These are phyloP conservation scores for Pygmarrhopalites habei DNA, from an alignment of 1,140 invertebrate genomes.

Conservation along the genomic window DNA sequence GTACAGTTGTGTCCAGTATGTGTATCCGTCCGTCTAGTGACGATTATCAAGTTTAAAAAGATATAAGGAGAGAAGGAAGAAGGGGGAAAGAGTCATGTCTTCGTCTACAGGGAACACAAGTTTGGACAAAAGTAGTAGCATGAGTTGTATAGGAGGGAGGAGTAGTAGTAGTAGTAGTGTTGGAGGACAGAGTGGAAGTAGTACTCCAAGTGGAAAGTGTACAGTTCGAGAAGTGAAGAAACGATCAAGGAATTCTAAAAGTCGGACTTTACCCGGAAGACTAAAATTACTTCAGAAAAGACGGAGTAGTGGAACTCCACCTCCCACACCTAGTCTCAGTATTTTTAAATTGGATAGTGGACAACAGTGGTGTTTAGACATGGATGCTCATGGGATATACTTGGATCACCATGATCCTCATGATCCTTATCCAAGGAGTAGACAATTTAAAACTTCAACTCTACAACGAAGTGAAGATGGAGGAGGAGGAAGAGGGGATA, in stretches of 20 bases:
- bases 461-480: no score
- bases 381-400: slow-evolving; percentile 34
- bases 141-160: slow-evolving; percentile 1
- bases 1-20: no score
- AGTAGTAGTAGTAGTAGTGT: background rate
- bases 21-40: no score
- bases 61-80: no score
- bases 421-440: no score
- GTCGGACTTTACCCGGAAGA: slow-evolving; percentile 35
- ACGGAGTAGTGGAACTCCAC: slow-evolving; percentile 21
- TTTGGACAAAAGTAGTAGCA: background rate
- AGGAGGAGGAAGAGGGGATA: slow-evolving; percentile 8
- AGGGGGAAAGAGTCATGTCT: slow-evolving; percentile 5
- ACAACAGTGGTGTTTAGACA: slow-evolving; percentile 33
- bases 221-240: slow-evolving; percentile 38
- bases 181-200: background rate
- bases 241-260: slow-evolving; percentile 32
- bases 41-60: no score
- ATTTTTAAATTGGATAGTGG: slow-evolving; percentile 27
- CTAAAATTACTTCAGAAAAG: slow-evolving; percentile 25
- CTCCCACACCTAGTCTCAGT: slow-evolving; percentile 21
- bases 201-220: slow-evolving; percentile 18
- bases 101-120: background rate
- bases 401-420: slow-evolving; percentile 20
- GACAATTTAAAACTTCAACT: no score